phyloP scores from a whole-genome alignment of 2,113 vertebrate species.

The Paradoxurus hermaphroditus region DNA sequence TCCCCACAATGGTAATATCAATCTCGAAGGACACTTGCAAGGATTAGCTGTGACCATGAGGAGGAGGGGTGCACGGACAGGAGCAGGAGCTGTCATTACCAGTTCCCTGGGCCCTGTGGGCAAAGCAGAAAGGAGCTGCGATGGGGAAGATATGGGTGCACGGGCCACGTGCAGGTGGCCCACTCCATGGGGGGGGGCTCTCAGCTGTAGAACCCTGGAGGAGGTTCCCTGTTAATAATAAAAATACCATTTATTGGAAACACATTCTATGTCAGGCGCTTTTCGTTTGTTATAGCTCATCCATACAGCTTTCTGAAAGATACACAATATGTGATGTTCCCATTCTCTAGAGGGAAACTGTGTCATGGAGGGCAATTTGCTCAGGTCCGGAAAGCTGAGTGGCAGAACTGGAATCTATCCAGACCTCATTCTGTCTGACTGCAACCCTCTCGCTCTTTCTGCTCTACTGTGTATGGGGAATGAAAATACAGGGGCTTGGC shows the following conservation, averaged over 20 bases:
- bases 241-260: not conserved
- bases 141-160: not conserved
- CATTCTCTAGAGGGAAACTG: not conserved
- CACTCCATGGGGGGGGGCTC: not conserved
- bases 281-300: not conserved
- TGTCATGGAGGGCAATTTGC: not conserved
- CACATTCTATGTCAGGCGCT: no score
- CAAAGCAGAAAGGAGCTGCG: not conserved
- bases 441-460: not conserved
- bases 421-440: no score
- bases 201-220: not conserved
- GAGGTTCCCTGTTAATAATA: not conserved
- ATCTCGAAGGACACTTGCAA: not conserved
- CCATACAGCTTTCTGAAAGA: not conserved
- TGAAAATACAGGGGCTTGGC: no score
- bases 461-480: no score
- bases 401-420: not conserved
- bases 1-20: not conserved
- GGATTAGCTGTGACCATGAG: not conserved
- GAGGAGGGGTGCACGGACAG: not conserved
- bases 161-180: not conserved
- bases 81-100: no score
- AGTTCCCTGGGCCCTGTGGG: not conserved
- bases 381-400: not conserved
- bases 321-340: not conserved